Evolutionary conservation across 2,797 vertebrate genomes (phyloP).

Genomic region (Cetoscarus ocellatus): DNA sequence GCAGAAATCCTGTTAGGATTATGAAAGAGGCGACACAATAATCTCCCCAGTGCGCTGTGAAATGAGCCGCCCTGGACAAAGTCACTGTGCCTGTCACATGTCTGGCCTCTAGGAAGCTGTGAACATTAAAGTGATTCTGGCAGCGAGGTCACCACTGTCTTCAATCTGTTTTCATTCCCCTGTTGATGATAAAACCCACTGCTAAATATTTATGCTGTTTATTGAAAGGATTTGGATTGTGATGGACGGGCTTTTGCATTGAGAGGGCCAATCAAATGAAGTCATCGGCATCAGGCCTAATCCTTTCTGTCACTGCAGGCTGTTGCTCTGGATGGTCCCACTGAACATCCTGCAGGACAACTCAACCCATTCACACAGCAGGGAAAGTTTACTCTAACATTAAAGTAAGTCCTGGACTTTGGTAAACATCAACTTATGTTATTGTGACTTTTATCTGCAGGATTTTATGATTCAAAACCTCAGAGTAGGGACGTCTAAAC

Average conservation of each 20-base stretch:
- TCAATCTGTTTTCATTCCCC: constrained; percentile 45
- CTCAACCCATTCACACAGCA: constrained; percentile 26
- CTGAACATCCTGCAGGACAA: constrained; percentile 47
- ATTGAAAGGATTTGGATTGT: constrained; percentile 46
- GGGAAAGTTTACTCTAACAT: constrained; percentile 37
- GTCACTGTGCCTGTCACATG: constrained; percentile 50
- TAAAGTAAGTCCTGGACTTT: constrained; percentile 34
- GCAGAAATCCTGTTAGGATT: constrained; percentile 73
- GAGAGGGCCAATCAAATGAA: constrained; percentile 60
- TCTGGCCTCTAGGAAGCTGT: constrained; percentile 42
- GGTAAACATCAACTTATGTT: constrained; percentile 42
- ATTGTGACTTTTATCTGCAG: constrained; percentile 50
- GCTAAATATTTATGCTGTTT: constrained; percentile 42
- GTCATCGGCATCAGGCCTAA: constrained; percentile 50
- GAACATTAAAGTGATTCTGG: constrained; percentile 38
- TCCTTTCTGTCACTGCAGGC: constrained; percentile 48
- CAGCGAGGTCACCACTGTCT: constrained; percentile 19
- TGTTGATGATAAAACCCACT: constrained; percentile 33
- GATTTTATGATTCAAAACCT: constrained; percentile 42
- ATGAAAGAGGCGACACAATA: constrained; percentile 64
- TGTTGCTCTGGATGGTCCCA: background rate
- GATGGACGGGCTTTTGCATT: constrained; percentile 38
- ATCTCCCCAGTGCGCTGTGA: constrained; percentile 65
- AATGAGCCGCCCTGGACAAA: constrained; percentile 64
- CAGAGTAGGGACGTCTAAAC: no score